Evolutionary conservation across 1,140 invertebrate genomes (phyloP), one percentile per base, ranked within the genome.

Genomic region (Musca vetustissima): DNA sequence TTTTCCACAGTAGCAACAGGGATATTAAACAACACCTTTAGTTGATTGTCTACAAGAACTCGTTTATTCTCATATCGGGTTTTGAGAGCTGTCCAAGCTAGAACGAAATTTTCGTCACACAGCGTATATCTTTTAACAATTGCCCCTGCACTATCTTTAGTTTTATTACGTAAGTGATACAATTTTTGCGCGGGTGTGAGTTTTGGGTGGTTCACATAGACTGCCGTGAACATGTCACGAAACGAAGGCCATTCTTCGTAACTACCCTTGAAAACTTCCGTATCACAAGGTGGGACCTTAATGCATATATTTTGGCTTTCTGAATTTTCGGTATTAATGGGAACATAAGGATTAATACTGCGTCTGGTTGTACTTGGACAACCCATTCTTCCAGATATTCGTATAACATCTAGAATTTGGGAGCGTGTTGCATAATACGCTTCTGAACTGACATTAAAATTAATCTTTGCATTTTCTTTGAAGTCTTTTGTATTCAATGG

Each of bases 221-320:
- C n/a, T n/a, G n/a, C n/a, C n/a, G n/a, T n/a, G n/a, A n/a, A 55
- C n/a, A 28, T 57, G 13, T 25, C n/a, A 14, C 57, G 36, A 14
- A 69, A 69, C 8, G 67, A 59, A 7, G 49, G 49, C 65, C 65
- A 67, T 28, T 67, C 15, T 50, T 53, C 22, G 32, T 49, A 68
- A 57, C 50, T 25, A 11, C 66, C 50, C 24, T 68, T 22, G 50
- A 67, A 67, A 7, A 67, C 36, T 52, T 68, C 67, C 6, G 55
- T 68, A 49, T 68, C 55, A 9, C 67, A 68, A 14, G 67, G 55
- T 1, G 67, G 53, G 14, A 66, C n/a, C 28, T 50, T 66, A 8
- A 66, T 66, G 43, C 47, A 50, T n/a, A 28, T 59, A 28, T 28
- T 15, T 24, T 24, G n/a, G 7, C 28, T 4, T 15, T 25, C 24